These are phyloP conservation scores for Corythornis madagascariensis DNA, from an alignment of 2,113 vertebrate species.

Conservation along the genomic window DNA sequence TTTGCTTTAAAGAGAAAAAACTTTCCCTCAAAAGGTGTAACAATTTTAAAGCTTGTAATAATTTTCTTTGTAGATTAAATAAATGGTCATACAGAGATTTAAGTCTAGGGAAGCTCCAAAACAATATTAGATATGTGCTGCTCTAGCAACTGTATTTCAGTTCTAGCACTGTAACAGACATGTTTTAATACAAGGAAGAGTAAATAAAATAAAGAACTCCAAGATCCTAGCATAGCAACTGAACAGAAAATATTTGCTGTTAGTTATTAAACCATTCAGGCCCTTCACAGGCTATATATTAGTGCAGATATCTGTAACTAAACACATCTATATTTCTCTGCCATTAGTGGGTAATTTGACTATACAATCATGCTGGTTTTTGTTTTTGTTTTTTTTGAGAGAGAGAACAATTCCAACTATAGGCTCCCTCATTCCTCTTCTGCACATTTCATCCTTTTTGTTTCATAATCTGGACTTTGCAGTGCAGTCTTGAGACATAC, in stretches of 20 bases:
- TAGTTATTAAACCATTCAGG: neutral
- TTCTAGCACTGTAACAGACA: neutral
- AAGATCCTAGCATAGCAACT: neutral
- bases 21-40: neutral
- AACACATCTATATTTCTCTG: neutral
- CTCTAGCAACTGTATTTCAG: neutral
- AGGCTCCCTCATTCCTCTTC: neutral
- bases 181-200: neutral
- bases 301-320: neutral
- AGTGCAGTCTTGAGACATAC: neutral
- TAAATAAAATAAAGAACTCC: neutral
- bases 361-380: fast-evolving
- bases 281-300: neutral
- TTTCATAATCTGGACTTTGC: neutral
- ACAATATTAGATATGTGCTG: neutral
- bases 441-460: neutral
- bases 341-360: neutral
- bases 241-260: neutral
- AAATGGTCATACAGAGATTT: neutral
- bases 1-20: neutral
- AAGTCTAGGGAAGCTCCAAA: neutral
- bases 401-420: neutral
- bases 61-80: neutral
- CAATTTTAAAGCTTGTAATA: neutral
- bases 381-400: neutral